Conservation (phyloP, 2,797 vertebrate genomes). For the Poecile montanus region DNA sequence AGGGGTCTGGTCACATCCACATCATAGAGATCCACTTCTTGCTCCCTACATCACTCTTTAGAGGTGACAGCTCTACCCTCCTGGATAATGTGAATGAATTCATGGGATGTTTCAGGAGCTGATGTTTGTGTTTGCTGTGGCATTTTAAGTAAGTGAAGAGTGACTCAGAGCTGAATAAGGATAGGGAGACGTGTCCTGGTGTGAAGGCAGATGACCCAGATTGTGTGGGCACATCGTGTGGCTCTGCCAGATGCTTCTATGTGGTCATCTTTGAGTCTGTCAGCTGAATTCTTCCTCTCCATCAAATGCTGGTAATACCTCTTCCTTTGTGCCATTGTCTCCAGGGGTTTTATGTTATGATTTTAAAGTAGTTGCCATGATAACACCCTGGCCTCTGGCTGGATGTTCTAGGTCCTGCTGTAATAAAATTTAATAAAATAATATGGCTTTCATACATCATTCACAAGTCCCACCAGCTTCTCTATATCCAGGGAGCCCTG, state of each 20-base stretch:
- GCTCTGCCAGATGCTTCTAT: not conserved
- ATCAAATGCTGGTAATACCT: not conserved
- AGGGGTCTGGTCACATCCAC: not conserved
- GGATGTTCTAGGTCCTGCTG: not conserved
- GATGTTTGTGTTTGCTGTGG: not conserved
- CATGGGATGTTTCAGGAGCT: not conserved
- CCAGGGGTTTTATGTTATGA: not conserved
- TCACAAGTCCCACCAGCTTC: not conserved
- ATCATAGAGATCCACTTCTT: not conserved
- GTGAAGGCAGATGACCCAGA: not conserved
- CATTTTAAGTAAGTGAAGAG: not conserved
- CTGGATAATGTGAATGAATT: not conserved
- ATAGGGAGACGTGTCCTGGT: not conserved
- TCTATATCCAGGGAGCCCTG: not conserved
- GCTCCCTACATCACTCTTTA: not conserved
- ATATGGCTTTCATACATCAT: not conserved
- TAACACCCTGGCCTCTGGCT: not conserved
- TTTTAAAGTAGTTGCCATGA: rapidly evolving
- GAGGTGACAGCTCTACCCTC: not conserved
- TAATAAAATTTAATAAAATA: not conserved
- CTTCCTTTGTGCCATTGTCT: rapidly evolving
- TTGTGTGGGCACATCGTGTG: rapidly evolving
- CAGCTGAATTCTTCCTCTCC: not conserved
- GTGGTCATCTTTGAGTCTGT: not conserved
- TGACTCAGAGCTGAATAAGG: not conserved